Base-by-base conservation (phyloP, 2,888 invertebrate genomes). In the Marasmarcha lunaedactyla region DNA sequence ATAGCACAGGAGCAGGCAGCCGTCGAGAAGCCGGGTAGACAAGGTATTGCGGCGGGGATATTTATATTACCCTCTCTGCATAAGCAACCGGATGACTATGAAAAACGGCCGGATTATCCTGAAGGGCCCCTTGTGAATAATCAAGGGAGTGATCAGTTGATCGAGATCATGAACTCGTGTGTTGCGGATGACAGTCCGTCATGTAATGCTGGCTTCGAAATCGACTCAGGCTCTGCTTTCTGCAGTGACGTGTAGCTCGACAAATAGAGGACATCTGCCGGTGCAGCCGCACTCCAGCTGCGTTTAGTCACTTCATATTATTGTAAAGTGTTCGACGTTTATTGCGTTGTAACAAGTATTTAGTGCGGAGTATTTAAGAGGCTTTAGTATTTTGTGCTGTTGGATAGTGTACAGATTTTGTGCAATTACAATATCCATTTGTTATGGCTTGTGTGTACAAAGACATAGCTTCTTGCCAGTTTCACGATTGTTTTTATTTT, bases 81-180 rank as follows among this genome's bases (percentile, higher is more conserved):
- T 27, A 69, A 63, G 35, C 62, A 69, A n/a, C 62, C 60, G 1
- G 59, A 62, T 2, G 69, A 73, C 1, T 74, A 70, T 33, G 55
- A 63, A 10, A 65, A 63, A 30, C 59, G 81, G 33, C 81, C 81
- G 0, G 81, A 83, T 45, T 83, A 78, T 33, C 81, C 81, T 0
- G 81, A 81, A 47, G 66, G 70, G 40, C 69, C 69, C 0, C 54
- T 59, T 4, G 63, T 58, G 1, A 45, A 53, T 14, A 46, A 63
- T n/a, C 63, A 64, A 26, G 70, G 59, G 13, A 66, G 63, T 1
- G 72, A 69, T 13, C 65, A 67, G 46, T 44, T 78, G 25, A 63
- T 77, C 35, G 68, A 76, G 27, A 64, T 76, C 33, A 55, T 78
- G 2, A 59, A 60, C 15, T 69, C 73, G 0, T 56, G 40, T 34